phyloP scores from a whole-genome alignment of 53 echinoderm and acorn worm genomes.

The Mesocentrotus franciscanus region DNA sequence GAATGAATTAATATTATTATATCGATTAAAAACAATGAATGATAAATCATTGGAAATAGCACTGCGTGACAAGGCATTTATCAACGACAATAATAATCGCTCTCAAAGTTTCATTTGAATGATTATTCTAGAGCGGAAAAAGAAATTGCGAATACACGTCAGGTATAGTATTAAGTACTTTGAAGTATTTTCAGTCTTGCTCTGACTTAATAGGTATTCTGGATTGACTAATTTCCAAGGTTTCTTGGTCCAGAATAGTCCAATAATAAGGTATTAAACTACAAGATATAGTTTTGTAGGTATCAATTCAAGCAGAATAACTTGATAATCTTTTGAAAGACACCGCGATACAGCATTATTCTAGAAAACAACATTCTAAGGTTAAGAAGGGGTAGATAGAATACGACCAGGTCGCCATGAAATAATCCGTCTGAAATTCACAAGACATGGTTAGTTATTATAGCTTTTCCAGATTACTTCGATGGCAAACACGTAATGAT shows the following conservation, averaged over 20 bases:
- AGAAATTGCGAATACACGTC: no score
- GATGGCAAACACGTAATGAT: neutral
- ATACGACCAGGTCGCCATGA: neutral
- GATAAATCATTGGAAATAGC: neutral
- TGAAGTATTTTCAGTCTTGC: neutral
- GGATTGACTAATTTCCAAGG: no score
- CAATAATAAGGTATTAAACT: neutral
- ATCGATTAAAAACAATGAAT: neutral
- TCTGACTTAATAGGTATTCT: neutral
- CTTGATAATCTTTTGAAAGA: neutral
- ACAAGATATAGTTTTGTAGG: neutral
- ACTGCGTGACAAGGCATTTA: neutral
- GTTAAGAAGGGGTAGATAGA: neutral
- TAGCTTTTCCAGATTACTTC: neutral
- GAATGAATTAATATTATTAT: neutral
- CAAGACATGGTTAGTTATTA: neutral
- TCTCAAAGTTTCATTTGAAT: neutral
- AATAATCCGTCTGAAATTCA: neutral
- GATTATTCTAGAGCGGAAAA: no score
- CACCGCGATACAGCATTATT: neutral
- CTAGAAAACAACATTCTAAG: neutral
- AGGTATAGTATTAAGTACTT: neutral
- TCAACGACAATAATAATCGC: no score
- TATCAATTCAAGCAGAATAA: neutral
- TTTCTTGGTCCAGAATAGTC: neutral